Evolutionary conservation across 2,797 vertebrate genomes (phyloP).

Genomic region (Danio tinwini): DNA sequence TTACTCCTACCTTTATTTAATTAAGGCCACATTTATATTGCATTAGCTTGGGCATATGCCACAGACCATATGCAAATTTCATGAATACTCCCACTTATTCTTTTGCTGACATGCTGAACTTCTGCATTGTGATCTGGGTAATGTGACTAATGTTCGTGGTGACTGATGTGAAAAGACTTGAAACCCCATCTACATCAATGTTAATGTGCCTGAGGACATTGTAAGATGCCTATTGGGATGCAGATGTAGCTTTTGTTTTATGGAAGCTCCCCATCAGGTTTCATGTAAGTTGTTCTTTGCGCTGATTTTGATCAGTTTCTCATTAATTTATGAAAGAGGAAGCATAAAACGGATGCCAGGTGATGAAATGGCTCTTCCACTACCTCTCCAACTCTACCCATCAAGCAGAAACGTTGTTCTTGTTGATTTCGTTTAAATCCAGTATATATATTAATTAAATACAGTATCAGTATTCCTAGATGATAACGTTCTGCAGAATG

Average conservation of each 20-base stretch:
- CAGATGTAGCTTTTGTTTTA: background rate
- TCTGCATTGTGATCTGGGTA: background rate
- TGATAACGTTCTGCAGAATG: too few relatives aligned
- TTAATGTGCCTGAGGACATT: background rate
- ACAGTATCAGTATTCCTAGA: too few relatives aligned
- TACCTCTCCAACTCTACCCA: background rate
- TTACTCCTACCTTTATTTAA: background rate
- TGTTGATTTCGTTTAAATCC: background rate
- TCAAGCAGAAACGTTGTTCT: background rate
- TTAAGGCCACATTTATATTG: background rate
- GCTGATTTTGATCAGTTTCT: background rate
- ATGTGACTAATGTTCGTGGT: background rate
- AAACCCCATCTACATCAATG: background rate
- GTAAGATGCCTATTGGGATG: background rate
- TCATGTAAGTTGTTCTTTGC: background rate
- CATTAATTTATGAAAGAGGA: background rate
- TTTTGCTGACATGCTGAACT: background rate
- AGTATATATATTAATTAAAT: too few relatives aligned
- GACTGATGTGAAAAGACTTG: constrained; percentile 4
- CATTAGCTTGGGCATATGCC: background rate
- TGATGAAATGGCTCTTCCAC: background rate
- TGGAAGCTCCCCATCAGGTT: constrained; percentile 3
- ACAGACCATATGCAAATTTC: background rate
- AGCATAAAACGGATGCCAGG: background rate
- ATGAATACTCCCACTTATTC: constrained; percentile 1